Evolutionary conservation across 1,140 invertebrate species (phyloP), one percentile per base, ranked within the genome.

Genomic region (Portunus trituberculatus): DNA sequence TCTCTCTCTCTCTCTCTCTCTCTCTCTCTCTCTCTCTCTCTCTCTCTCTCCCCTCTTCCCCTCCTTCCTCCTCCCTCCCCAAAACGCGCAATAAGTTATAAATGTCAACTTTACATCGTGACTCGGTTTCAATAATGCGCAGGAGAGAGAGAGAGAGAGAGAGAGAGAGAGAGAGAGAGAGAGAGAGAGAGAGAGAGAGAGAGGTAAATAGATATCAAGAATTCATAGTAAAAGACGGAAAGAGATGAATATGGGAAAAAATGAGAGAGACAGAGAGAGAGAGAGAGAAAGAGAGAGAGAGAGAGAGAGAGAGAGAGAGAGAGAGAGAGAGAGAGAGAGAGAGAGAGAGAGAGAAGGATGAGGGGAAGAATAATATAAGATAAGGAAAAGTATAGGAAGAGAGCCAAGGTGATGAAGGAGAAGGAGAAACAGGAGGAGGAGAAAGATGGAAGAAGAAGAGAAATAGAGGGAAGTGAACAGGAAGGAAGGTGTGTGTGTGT

Each of bases 41-140:
- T 20, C 59, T 20, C 20, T 20, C 59, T 76, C 8, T 25, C 59
- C 20, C 59, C 59, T 14, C 59, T 25, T 25, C 20, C 59, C 59
- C 59, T 25, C 20, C 59, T 25, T 20, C 20, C 59, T 20, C 59
- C 20, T 20, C 6, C 20, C 0, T n/a, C 67, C 67, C 67, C 67
- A 20, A 76, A 76, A 76, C 20, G 67, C n/a, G 67, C 67, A 76
- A 76, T 76, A 76, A 76, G 67, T 76, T 76, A n/a, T 76, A 76
- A 76, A 76, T 76, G 67, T 76, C 67, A 76, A 76, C 67, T 76
- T 76, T n/a, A n/a, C 67, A 76, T 76, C 67, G 67, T 76, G 67
- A 76, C 67, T 76, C 0, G 67, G 20, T 76, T 76, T 76, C 67
- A 76, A 76, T 76, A 76, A 76, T 76, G 67, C 20, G 25, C 67